Conservation (phyloP, 2,113 vertebrate species). For the Antennarius striatus region DNA sequence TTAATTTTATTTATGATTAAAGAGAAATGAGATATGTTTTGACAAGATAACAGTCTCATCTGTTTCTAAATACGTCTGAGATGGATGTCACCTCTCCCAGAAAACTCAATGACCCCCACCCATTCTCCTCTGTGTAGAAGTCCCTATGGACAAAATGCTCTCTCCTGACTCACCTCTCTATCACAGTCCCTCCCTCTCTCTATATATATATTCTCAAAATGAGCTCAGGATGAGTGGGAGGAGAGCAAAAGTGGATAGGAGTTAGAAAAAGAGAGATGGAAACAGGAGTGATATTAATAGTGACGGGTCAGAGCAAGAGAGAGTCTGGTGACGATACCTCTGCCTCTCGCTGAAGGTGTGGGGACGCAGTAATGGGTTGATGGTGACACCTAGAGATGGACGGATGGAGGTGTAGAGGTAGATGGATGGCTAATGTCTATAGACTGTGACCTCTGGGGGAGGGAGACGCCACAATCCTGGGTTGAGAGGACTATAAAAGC, state of each 20-base stretch:
- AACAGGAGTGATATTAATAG: slow-evolving; percentile 66
- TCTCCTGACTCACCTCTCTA: slow-evolving; percentile 25
- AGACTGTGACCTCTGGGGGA: slow-evolving; percentile 64
- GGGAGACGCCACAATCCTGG: slow-evolving; percentile 64
- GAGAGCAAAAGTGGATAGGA: slow-evolving; percentile 25
- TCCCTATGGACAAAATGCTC: slow-evolving; percentile 28
- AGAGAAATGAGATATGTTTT: background rate
- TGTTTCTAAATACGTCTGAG: slow-evolving; percentile 26
- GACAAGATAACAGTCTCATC: slow-evolving; percentile 5
- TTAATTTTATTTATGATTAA: too few relatives aligned
- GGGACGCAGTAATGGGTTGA: slow-evolving; percentile 61
- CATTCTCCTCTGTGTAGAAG: slow-evolving; percentile 10
- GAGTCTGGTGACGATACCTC: slow-evolving; percentile 53
- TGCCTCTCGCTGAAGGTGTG: slow-evolving; percentile 55
- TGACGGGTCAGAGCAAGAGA: slow-evolving; percentile 67
- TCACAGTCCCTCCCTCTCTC: slow-evolving; percentile 17
- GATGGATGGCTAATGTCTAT: slow-evolving; percentile 64
- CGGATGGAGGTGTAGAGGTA: slow-evolving; percentile 30
- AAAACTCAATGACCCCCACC: slow-evolving; percentile 21
- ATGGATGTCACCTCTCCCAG: slow-evolving; percentile 29
- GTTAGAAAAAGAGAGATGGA: slow-evolving; percentile 48
- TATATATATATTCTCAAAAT: slow-evolving; percentile 53
- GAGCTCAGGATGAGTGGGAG: slow-evolving; percentile 46
- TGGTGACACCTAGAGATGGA: slow-evolving; percentile 58
- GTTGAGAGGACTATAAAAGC: slow-evolving; percentile 71